Conservation (phyloP, 2,113 vertebrate genomes). For the Indicator indicator region DNA sequence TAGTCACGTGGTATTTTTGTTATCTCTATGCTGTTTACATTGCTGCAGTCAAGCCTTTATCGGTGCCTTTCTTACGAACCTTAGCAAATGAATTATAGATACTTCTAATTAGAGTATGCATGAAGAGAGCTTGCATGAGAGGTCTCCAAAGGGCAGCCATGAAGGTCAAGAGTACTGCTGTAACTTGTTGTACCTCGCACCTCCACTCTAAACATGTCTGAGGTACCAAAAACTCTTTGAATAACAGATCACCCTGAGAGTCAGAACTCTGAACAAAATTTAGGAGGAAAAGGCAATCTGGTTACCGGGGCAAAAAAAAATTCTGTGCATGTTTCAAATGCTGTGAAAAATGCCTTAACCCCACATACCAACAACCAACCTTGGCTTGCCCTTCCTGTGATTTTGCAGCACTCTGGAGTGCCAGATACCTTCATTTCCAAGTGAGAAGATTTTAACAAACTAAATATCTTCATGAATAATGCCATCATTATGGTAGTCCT, state of each 20-base stretch:
- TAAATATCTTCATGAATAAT: constrained; percentile 8
- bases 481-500: background rate
- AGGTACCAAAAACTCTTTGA: background rate
- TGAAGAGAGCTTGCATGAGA: background rate
- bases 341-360: background rate
- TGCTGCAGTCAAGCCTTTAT: background rate
- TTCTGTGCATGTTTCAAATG: background rate
- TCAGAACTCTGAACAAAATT: background rate
- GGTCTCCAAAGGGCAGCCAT: background rate
- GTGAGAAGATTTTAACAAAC: background rate
- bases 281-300: background rate
- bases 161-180: background rate
- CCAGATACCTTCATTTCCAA: background rate
- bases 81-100: background rate
- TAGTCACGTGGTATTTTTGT: background rate
- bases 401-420: background rate
- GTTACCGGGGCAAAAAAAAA: background rate
- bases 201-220: background rate
- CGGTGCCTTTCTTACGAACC: background rate
- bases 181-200: background rate
- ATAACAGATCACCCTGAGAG: background rate
- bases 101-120: background rate
- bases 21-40: background rate
- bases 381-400: background rate
- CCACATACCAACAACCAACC: background rate